phyloP scores from a whole-genome alignment of 2,113 vertebrate species.

The Gobiocypris rarus region DNA sequence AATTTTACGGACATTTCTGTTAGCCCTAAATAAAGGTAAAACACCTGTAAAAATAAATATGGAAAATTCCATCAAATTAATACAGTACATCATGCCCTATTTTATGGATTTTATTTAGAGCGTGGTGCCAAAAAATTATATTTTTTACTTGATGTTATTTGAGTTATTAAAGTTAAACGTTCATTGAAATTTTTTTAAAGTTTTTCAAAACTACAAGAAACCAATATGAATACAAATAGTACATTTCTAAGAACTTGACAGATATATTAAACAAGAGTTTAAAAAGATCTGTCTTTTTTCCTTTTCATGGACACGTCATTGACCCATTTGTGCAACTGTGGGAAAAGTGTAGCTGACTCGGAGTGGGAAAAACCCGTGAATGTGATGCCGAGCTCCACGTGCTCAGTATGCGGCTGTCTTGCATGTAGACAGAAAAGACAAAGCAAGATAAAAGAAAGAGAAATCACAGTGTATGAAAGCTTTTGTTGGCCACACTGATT shows the following conservation, averaged over 20 bases:
- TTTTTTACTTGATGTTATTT: too few relatives aligned
- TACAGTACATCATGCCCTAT: too few relatives aligned
- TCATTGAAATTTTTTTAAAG: too few relatives aligned
- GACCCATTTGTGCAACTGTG: background rate
- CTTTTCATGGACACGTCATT: background rate
- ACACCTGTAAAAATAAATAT: too few relatives aligned
- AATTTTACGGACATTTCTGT: too few relatives aligned
- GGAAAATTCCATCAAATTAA: too few relatives aligned
- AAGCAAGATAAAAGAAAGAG: background rate
- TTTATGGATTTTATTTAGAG: too few relatives aligned
- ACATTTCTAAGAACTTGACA: background rate
- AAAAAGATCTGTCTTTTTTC: background rate
- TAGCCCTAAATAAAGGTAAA: too few relatives aligned
- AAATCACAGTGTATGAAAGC: slow-evolving; percentile 11
- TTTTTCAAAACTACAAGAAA: too few relatives aligned
- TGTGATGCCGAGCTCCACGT: slow-evolving; percentile 25
- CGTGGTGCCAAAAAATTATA: too few relatives aligned
- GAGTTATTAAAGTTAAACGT: too few relatives aligned
- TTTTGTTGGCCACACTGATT: slow-evolving; percentile 8
- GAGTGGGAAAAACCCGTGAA: background rate
- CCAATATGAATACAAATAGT: background rate
- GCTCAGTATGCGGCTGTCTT: slow-evolving; percentile 16
- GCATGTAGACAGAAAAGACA: slow-evolving; percentile 21
- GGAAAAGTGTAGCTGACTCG: background rate
- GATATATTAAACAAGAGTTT: too few relatives aligned